Conservation (phyloP, 2,797 vertebrate genomes). For the Alcedo quadribrachys region DNA sequence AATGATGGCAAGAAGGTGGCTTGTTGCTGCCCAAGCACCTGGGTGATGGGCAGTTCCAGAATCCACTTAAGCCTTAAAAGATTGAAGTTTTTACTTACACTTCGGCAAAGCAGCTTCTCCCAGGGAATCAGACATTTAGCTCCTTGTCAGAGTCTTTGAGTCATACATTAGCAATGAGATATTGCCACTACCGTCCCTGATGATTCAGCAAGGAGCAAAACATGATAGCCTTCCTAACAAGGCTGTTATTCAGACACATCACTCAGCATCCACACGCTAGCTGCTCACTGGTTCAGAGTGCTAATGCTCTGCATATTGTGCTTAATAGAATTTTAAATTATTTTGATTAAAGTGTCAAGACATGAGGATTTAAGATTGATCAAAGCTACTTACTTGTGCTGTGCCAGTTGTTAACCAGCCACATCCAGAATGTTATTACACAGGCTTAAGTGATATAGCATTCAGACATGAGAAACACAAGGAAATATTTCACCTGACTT, state of each 20-base stretch:
- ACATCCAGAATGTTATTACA: conserved; percentile 50
- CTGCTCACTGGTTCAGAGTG: conserved; percentile 59
- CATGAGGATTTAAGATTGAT: conserved; percentile 75
- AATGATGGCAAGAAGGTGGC: not conserved
- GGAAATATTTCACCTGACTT: conserved; percentile 44
- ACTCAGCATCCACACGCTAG: not conserved
- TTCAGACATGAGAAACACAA: conserved; percentile 24
- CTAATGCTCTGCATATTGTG: conserved; percentile 74
- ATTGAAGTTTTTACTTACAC: not conserved
- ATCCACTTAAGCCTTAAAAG: not conserved
- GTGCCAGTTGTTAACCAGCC: conserved; percentile 59
- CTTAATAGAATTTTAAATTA: conserved; percentile 83
- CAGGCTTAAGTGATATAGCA: conserved; percentile 38
- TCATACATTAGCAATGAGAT: not conserved
- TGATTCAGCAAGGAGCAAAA: conserved; percentile 64
- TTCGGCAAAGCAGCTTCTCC: not conserved
- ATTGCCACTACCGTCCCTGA: not conserved
- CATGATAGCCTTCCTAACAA: conserved; percentile 46
- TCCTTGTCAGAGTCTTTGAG: conserved; percentile 38
- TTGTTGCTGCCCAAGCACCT: not conserved
- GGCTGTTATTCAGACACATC: conserved; percentile 48
- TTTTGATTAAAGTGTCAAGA: conserved; percentile 81
- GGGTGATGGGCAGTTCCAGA: not conserved
- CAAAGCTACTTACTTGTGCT: conserved; percentile 60
- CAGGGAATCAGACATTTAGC: not conserved